Evolutionary conservation across 2,888 invertebrate genomes (phyloP).

Genomic region (Cyrtodaria siliqua): DNA sequence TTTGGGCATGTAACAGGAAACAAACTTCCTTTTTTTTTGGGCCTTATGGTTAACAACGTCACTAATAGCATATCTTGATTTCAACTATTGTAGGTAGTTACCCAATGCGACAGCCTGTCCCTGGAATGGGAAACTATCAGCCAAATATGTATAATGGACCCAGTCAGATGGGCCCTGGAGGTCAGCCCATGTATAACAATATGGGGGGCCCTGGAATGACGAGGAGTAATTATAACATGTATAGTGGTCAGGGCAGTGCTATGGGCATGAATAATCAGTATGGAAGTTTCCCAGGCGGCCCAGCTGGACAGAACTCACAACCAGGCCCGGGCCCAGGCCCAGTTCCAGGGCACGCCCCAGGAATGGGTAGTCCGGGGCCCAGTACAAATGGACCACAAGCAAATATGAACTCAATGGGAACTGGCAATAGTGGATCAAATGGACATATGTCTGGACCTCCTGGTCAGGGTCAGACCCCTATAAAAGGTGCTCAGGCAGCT

Average conservation of each 20-base stretch:
- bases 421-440: slow-evolving; percentile 51
- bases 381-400: slow-evolving; percentile 61
- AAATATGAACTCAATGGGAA: slow-evolving; percentile 54
- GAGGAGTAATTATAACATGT: slow-evolving; percentile 68
- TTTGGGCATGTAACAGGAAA: no score
- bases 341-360: no score
- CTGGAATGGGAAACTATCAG: slow-evolving; percentile 75
- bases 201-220: slow-evolving; percentile 71
- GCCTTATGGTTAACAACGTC: not conserved
- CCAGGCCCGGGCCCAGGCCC: slow-evolving; percentile 47
- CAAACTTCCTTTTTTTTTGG: not conserved
- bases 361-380: slow-evolving; percentile 68
- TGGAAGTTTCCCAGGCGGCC: slow-evolving; percentile 56
- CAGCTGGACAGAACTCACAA: slow-evolving; percentile 2
- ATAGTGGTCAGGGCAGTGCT: slow-evolving; percentile 63
- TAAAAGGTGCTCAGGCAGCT: slow-evolving; percentile 83
- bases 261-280: slow-evolving; percentile 78
- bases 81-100: slow-evolving; percentile 71
- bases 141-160: slow-evolving; percentile 79
- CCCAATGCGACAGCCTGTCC: slow-evolving; percentile 68
- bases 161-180: slow-evolving; percentile 58
- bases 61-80: slow-evolving; percentile 14
- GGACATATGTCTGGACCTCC: slow-evolving; percentile 55
- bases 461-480: slow-evolving; percentile 60
- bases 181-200: slow-evolving; percentile 70